Evolutionary conservation across 2,888 invertebrate genomes (phyloP), one percentile per base, ranked within the genome.

Genomic region (Zaprionus bogoriensis): DNA sequence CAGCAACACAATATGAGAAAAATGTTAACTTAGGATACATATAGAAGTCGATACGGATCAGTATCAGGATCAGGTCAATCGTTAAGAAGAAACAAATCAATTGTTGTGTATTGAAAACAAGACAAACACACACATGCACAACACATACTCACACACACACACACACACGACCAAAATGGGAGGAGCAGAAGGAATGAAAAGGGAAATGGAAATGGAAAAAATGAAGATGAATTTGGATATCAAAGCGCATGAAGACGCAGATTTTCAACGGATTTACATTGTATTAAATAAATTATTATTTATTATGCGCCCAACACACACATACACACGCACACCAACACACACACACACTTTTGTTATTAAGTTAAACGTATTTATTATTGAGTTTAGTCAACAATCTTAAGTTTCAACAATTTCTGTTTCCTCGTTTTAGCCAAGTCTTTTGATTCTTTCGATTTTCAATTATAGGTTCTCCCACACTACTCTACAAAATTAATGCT

Each of bases 291-390:
- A 71, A 38, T 76, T 71, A 71, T 79, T 82, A 82, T 82, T 81
- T 81, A 81, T 78, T 81, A 61, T 63, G 53, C 62, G 71, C 58
- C 59, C 58, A 41, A 44, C 32, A 53, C 42, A 63, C 27, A 47
- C 46, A 39, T 32, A 45, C 58, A 45, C 42, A 23, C 38, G 32
- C 45, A 54, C 41, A 55, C 41, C 59, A 30, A 51, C 12, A 55
- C 30, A 50, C 23, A 54, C 38, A 55, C 39, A 45, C 42, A 45
- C 39, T 50, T 47, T 77, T 80, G 82, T 78, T 78, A 74, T 81
- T 78, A 82, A 82, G 82, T 66, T 77, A 54, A 61, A 59, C 54
- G 58, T 79, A 79, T 79, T 79, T 79, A 78, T 78, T 71, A 58
- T 64, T 58, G 55, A 68, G 64, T 68, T 79, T 68, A 79, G 74